phyloP scores from a whole-genome alignment of 2,888 invertebrate genomes.

The Epiblema foenella region DNA sequence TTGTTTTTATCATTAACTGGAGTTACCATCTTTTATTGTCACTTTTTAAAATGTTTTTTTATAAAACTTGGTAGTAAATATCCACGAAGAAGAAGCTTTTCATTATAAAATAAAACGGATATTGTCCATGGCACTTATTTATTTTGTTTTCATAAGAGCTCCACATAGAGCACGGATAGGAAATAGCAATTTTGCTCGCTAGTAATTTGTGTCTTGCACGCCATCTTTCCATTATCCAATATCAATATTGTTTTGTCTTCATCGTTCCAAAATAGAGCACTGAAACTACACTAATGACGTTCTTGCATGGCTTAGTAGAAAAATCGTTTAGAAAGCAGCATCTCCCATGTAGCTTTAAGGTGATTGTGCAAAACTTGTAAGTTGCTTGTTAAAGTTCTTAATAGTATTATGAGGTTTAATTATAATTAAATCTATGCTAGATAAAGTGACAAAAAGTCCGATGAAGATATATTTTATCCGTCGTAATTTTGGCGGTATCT shows the following conservation, averaged over 20 bases:
- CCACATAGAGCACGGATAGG: constrained; percentile 70
- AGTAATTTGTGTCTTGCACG: constrained; percentile 77
- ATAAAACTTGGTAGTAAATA: not conserved
- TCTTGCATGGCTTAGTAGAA: constrained; percentile 68
- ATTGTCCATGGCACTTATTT: constrained; percentile 24
- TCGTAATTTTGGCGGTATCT: too few relatives aligned
- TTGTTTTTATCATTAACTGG: not conserved
- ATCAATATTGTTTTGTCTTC: constrained; percentile 83
- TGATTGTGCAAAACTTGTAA: constrained; percentile 15
- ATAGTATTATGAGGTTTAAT: not conserved
- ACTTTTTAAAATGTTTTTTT: not conserved
- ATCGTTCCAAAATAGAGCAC: constrained; percentile 72
- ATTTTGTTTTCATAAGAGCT: constrained; percentile 60
- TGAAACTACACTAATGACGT: constrained; percentile 74
- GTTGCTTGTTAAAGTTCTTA: not conserved
- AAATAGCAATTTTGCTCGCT: constrained; percentile 76
- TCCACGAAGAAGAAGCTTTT: not conserved
- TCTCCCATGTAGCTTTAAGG: constrained; percentile 28
- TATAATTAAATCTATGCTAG: too few relatives aligned
- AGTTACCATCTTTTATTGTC: not conserved
- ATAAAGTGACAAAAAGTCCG: too few relatives aligned
- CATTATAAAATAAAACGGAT: constrained; percentile 8
- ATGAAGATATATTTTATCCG: too few relatives aligned
- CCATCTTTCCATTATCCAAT: constrained; percentile 82
- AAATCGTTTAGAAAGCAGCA: constrained; percentile 39